These are phyloP conservation scores for Diarsia mendica DNA, from an alignment of 2,888 invertebrate species.

Conservation along the genomic window DNA sequence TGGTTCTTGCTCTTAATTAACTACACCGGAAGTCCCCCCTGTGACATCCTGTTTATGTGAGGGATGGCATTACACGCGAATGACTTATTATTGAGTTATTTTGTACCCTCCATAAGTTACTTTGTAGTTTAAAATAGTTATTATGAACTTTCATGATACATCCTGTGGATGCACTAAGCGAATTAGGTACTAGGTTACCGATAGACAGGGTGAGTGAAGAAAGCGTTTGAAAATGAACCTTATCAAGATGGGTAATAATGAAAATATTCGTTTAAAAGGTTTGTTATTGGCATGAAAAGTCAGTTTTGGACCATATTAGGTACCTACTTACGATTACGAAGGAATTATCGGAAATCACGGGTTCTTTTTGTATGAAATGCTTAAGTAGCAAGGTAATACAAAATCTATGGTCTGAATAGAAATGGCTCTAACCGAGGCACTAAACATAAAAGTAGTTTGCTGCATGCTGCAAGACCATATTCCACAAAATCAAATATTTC, in stretches of 20 bases:
- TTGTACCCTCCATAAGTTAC: neutral
- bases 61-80: slow-evolving; percentile 4
- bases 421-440: too few species aligned
- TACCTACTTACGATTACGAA: too few species aligned
- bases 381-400: too few species aligned
- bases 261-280: neutral
- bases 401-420: too few species aligned
- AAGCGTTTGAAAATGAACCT: neutral
- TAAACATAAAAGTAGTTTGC: too few species aligned
- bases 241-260: neutral
- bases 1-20: slow-evolving; percentile 18
- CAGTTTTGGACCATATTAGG: too few species aligned
- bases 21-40: slow-evolving; percentile 9
- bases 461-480: neutral
- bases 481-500: neutral
- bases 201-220: neutral
- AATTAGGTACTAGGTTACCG: neutral
- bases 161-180: neutral
- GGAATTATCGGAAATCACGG: too few species aligned
- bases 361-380: too few species aligned
- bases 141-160: neutral
- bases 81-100: neutral
- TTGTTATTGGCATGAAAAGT: neutral
- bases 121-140: neutral
- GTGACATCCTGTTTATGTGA: slow-evolving; percentile 6